These are phyloP conservation scores for Holothuria glaberrima DNA, from an alignment of 35 echinoderm and acorn worm genomes.

Conservation along the genomic window DNA sequence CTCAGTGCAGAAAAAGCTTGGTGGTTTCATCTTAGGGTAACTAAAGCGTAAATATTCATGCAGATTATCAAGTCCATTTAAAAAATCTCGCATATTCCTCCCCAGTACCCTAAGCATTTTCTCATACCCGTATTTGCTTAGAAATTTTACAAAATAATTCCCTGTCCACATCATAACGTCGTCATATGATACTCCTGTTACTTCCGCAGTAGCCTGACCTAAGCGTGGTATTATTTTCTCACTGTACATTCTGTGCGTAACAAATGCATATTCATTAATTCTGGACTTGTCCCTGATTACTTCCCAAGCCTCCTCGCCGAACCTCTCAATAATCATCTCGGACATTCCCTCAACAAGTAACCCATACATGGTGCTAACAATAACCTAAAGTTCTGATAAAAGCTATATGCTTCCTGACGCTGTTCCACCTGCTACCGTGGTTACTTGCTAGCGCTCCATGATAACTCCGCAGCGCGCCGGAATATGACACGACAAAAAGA, in stretches of 20 bases:
- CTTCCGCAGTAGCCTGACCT: slow-evolving; percentile 61
- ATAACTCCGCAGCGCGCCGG: no score
- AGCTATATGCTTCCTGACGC: no score
- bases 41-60: slow-evolving; percentile 97
- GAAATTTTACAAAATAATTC: slow-evolving; percentile 75
- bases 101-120: slow-evolving; percentile 88
- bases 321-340: slow-evolving; percentile 86
- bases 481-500: no score
- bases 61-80: slow-evolving; percentile 92
- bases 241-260: slow-evolving; percentile 93
- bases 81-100: slow-evolving; percentile 85
- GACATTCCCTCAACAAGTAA: slow-evolving; percentile 82
- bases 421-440: no score
- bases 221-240: slow-evolving; percentile 85
- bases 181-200: slow-evolving; percentile 44
- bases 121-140: slow-evolving; percentile 92
- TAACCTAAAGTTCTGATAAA: no score
- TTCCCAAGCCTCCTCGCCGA: slow-evolving; percentile 78
- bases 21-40: slow-evolving; percentile 96
- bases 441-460: no score
- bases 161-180: slow-evolving; percentile 80
- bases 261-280: slow-evolving; percentile 88
- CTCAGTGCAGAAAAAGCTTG: slow-evolving; percentile 89
- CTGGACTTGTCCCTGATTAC: slow-evolving; percentile 76
- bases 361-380: slow-evolving; percentile 79